Evolutionary conservation across 1,140 invertebrate species (phyloP).

Genomic region (Rhopalosiphum maidis): DNA sequence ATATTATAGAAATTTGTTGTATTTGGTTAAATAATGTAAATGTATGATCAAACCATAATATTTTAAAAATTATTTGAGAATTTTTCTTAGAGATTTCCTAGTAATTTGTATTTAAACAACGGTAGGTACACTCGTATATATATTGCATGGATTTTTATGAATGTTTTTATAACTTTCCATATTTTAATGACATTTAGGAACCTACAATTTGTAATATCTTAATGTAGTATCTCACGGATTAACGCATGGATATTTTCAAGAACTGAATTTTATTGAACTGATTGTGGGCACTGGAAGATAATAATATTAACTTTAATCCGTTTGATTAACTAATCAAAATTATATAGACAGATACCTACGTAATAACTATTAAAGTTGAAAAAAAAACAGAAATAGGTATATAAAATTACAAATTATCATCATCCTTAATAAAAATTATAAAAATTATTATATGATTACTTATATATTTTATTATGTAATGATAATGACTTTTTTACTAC

Average conservation of each 20-base stretch:
- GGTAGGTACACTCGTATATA: background rate
- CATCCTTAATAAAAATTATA: background rate
- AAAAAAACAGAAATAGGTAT: background rate
- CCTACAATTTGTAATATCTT: background rate
- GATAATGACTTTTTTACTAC: background rate
- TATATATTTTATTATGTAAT: slow-evolving; percentile 17
- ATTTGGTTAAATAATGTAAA: background rate
- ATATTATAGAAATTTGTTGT: background rate
- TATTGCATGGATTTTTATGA: background rate
- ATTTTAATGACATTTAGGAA: background rate
- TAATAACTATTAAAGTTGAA: no score
- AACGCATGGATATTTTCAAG: background rate
- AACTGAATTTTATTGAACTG: background rate
- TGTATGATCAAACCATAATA: background rate
- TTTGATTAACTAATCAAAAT: background rate
- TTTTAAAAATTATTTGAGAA: background rate
- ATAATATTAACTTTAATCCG: background rate
- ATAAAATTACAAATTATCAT: background rate
- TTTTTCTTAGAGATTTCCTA: background rate
- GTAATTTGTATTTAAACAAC: background rate
- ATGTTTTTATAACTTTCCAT: background rate
- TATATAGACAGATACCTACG: background rate
- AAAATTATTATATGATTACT: slow-evolving; percentile 21
- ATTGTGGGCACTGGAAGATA: background rate
- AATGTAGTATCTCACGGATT: background rate